Evolutionary conservation across 2,113 vertebrate genomes (phyloP).

Genomic region (Mesocricetus auratus): DNA sequence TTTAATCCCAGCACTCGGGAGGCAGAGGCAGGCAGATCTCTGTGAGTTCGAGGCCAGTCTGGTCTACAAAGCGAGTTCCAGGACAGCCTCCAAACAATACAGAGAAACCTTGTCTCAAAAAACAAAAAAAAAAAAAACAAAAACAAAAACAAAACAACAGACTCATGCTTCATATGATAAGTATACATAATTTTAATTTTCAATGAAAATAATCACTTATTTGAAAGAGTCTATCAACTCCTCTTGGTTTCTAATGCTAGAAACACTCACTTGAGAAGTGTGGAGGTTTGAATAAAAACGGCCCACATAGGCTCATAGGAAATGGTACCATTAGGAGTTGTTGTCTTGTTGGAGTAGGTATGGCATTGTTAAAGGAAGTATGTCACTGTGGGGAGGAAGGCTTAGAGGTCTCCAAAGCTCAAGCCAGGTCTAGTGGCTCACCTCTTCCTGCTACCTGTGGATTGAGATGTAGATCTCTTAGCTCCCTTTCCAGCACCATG

Average conservation of each 20-base stretch:
- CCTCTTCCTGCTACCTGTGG: not conserved
- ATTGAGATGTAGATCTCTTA: not conserved
- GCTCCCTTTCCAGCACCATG: not conserved
- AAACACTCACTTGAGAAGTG: not conserved
- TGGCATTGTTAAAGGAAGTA: not conserved
- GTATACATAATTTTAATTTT: not conserved
- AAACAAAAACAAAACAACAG: no score
- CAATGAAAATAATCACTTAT: not conserved
- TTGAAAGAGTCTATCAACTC: slow-evolving; percentile 9
- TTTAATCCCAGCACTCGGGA: no score
- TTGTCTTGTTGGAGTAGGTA: no score
- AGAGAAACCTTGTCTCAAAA: no score
- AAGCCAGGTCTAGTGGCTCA: not conserved
- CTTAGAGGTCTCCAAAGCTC: not conserved
- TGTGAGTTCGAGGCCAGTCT: no score
- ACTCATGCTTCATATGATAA: not conserved
- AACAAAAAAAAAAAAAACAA: no score
- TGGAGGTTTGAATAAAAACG: no score
- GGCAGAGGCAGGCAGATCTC: no score
- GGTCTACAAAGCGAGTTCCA: no score
- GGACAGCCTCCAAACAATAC: no score
- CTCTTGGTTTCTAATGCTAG: slow-evolving; percentile 5
- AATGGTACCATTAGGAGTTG: no score
- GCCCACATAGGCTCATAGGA: no score
- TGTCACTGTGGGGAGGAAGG: not conserved